phyloP scores from a whole-genome alignment of 2,113 vertebrate species.

The Sakesphorus luctuosus region DNA sequence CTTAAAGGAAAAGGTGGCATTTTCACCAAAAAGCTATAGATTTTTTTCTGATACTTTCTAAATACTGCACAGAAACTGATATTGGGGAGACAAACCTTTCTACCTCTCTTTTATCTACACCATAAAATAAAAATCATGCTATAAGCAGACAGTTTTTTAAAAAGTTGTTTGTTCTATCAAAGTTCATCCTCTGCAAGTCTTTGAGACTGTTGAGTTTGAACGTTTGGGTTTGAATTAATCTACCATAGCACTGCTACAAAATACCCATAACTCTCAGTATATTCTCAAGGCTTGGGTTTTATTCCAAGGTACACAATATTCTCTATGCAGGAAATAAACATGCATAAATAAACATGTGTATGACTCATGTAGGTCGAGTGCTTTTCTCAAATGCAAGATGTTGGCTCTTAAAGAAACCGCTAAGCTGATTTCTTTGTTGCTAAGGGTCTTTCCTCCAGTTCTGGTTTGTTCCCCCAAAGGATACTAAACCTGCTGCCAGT shows the following conservation, averaged over 20 bases:
- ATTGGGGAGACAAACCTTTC: slow-evolving; percentile 47
- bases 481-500: not conserved
- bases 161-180: not conserved
- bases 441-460: not conserved
- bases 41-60: slow-evolving; percentile 10
- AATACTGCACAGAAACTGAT: slow-evolving; percentile 39
- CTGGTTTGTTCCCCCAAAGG: not conserved
- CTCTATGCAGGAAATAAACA: slow-evolving; percentile 59
- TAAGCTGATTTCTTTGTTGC: not conserved
- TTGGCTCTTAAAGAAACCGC: slow-evolving; percentile 23
- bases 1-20: not conserved
- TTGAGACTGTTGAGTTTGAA: not conserved
- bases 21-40: not conserved
- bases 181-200: not conserved
- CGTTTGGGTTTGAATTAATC: slow-evolving; percentile 22
- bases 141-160: not conserved
- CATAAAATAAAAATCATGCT: not conserved
- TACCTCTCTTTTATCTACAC: slow-evolving; percentile 55
- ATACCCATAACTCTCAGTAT: not conserved
- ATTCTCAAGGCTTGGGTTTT: slow-evolving; percentile 39
- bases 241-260: slow-evolving; percentile 16
- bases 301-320: slow-evolving; percentile 60
- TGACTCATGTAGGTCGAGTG: slow-evolving; percentile 48
- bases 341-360: slow-evolving; percentile 45
- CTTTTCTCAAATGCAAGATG: slow-evolving; percentile 3